Evolutionary conservation across 2,113 vertebrate species (phyloP), one percentile per base, ranked within the genome.

Genomic region (Chionodraco myersi): DNA sequence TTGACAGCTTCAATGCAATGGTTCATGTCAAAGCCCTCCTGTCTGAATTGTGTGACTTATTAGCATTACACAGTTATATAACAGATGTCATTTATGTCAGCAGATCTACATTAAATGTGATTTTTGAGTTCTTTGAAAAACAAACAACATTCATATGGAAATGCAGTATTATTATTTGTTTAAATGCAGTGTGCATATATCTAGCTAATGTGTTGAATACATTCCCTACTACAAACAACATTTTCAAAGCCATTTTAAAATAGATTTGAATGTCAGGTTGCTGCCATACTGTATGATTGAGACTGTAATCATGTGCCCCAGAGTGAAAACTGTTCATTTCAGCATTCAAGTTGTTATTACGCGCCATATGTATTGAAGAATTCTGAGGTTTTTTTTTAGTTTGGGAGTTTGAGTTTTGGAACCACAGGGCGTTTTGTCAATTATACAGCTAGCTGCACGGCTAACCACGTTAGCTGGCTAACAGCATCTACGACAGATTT

Each of bases 1-100:
- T 18, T 79, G 60, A 65, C 26, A 54, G 5, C 45, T 26, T 5
- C 15, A 16, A 4, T 68, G 54, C 36, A 41, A 41, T 41, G 6
- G 6, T 26, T 69, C 47, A 34, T 47, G 10, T 69, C 21, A 83
- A 12, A 67, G 59, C 63, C 51, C 26, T 41, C 44, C 47, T 52
- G 14, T 1, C 53, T 67, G 48, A 66, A 8, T 53, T 34, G 13
- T 49, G 21, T 60, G 23, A 3, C 4, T n/a, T 45, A 60, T 58
- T 45, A 51, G 10, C 8, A 59, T 23, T 51, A 36, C 4, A 53
- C 18, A 45, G 21, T 30, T n/a, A 30, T 34, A 41, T 26, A 6
- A 41, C n/a, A 60, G 9, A 34, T 9, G 53, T 15, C 53, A 15
- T 64, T 10, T 30, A 14, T 4, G 1, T 3, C 10, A 0, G 36